phyloP scores from a whole-genome alignment of 2,797 vertebrate genomes.

The Pachyuromys duprasi region DNA sequence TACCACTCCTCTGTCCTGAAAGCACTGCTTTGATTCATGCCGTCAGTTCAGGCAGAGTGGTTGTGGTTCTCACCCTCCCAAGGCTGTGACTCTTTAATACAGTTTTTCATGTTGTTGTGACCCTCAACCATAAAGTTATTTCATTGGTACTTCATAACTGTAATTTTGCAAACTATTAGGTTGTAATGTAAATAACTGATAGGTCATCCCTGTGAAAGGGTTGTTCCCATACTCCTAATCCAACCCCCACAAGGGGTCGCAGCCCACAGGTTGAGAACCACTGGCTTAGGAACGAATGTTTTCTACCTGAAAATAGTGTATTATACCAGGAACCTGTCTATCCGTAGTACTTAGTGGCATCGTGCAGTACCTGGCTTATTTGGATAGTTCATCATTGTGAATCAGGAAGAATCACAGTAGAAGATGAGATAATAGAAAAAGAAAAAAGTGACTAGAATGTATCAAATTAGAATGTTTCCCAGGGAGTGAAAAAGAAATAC shows the following conservation, averaged over 20 bases:
- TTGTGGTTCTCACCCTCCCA: neutral
- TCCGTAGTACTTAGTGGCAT: neutral
- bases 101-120: neutral
- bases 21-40: neutral
- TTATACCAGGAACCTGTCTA: neutral
- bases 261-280: neutral
- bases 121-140: neutral
- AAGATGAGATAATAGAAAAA: slow-evolving; percentile 16
- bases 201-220: neutral
- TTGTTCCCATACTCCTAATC: neutral
- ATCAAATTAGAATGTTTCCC: neutral
- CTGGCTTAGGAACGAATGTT: neutral
- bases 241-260: neutral
- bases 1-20: slow-evolving; percentile 54
- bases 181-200: neutral
- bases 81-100: neutral
- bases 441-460: neutral
- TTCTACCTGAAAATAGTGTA: slow-evolving; percentile 22
- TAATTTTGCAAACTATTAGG: neutral
- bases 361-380: neutral
- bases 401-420: neutral
- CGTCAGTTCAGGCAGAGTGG: neutral
- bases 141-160: neutral
- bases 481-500: neutral
- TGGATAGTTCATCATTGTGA: neutral